Base-by-base conservation (phyloP, 2,113 vertebrate genomes). In the Festucalex cinctus region DNA sequence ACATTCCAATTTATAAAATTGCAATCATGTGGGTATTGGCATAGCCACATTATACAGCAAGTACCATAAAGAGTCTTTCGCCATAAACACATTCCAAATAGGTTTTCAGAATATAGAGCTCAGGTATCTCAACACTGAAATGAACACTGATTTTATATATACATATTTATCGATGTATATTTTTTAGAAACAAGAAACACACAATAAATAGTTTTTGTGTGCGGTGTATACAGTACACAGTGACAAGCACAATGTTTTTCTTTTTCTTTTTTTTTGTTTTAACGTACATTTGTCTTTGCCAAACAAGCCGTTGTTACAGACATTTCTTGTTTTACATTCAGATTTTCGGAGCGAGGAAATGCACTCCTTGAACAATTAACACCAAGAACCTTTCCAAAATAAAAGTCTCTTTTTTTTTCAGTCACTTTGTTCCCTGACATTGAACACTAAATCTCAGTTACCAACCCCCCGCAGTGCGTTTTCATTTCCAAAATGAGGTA, bases 281-380 rank as follows among this genome's bases (percentile, higher is more conserved):
- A 70, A 83, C 51, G 64, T 69, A 77, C 41, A 66, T 66, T 79
- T 83, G 14, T 63, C 58, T 68, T 75, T 73, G 59, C 71, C 46
- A 82, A 83, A 80, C 76, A 75, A 71, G 69, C 78, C 71, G 56
- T 87, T 65, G 41, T 79, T 91, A 90, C 85, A 90, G 86, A 90
- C 86, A 83, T 89, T 91, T 86, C 77, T 88, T 81, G 74, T 82
- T 88, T 80, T 91, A 91, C 89, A 91, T 90, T 91, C 89, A 85
- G 67, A 76, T 63, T 81, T 79, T 66, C 83, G 46, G 28, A 77
- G 76, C 86, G 82, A 85, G 70, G 24, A 48, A 43, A 44, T 1
- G 24, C 62, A 80, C 74, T 80, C 86, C 75, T 80, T 82, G 65
- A 56, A 57, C 68, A 65, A 63, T 65, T 80, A 70, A 83, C 76